phyloP scores from a whole-genome alignment of 2,888 invertebrate species.

The Dione juno region DNA sequence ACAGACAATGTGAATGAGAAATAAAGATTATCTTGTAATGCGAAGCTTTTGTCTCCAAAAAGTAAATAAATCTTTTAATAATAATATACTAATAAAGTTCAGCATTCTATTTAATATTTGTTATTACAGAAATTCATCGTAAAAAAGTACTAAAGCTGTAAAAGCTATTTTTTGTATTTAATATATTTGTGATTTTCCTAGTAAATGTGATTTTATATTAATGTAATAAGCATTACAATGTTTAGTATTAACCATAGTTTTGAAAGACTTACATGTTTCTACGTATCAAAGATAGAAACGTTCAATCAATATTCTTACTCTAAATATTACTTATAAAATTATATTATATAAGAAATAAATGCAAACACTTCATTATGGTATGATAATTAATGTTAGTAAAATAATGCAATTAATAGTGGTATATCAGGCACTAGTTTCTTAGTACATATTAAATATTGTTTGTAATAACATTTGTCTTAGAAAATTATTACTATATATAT shows the following conservation, averaged over 20 bases:
- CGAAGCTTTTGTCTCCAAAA: no score
- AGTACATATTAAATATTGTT: background rate
- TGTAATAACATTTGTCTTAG: background rate
- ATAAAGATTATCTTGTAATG: no score
- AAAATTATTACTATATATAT: background rate
- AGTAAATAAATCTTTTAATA: no score
- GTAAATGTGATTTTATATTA: slow-evolving; percentile 1
- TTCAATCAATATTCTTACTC: slow-evolving; percentile 5
- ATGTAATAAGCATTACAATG: slow-evolving; percentile 12
- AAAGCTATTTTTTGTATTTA: no score
- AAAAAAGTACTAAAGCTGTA: no score
- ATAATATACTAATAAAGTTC: no score
- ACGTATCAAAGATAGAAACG: background rate
- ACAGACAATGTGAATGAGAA: no score
- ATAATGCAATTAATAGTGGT: background rate
- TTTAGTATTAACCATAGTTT: no score
- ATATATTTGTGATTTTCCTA: background rate
- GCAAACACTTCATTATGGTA: background rate
- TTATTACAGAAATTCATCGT: no score
- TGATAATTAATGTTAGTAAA: background rate
- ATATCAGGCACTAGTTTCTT: slow-evolving; percentile 2
- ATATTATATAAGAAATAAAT: slow-evolving; percentile 3
- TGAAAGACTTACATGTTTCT: background rate
- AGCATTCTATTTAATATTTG: no score
- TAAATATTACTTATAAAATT: background rate